Evolutionary conservation across 2,888 invertebrate species (phyloP).

Genomic region (Alentia gelatinosa): DNA sequence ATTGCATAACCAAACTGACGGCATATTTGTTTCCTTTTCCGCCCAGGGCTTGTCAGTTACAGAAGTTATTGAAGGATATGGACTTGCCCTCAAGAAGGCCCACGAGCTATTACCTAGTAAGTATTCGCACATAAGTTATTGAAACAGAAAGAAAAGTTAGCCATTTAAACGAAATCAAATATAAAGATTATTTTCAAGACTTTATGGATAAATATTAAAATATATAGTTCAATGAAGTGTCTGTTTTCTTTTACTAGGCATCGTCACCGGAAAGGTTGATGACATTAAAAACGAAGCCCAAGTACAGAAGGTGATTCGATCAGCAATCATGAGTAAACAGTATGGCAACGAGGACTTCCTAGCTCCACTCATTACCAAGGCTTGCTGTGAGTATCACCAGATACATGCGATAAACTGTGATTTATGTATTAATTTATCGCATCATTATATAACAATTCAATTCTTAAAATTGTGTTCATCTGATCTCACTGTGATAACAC

Average conservation of each 20-base stretch:
- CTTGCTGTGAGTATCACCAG: slow-evolving; percentile 78
- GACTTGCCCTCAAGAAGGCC: slow-evolving; percentile 92
- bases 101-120: slow-evolving; percentile 90
- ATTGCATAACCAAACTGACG: too few species aligned
- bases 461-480: too few species aligned
- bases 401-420: too few species aligned
- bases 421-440: too few species aligned
- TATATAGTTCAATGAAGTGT: not conserved
- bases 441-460: too few species aligned
- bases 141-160: too few species aligned
- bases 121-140: too few species aligned
- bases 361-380: slow-evolving; percentile 83
- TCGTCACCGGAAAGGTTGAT: slow-evolving; percentile 84
- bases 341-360: slow-evolving; percentile 98
- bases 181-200: too few species aligned
- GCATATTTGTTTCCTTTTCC: too few species aligned
- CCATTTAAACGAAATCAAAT: too few species aligned
- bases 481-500: too few species aligned
- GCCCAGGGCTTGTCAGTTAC: slow-evolving; percentile 96
- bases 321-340: slow-evolving; percentile 97
- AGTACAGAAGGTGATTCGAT: slow-evolving; percentile 86
- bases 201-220: not conserved
- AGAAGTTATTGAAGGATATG: slow-evolving; percentile 97
- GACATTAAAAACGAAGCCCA: slow-evolving; percentile 85
- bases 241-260: slow-evolving; percentile 65